Percentiles rank a stretch among this genome's conserved stretches.
Conservation (phyloP, 2,888 invertebrate species). For the Drosophila paracracens region DNA sequence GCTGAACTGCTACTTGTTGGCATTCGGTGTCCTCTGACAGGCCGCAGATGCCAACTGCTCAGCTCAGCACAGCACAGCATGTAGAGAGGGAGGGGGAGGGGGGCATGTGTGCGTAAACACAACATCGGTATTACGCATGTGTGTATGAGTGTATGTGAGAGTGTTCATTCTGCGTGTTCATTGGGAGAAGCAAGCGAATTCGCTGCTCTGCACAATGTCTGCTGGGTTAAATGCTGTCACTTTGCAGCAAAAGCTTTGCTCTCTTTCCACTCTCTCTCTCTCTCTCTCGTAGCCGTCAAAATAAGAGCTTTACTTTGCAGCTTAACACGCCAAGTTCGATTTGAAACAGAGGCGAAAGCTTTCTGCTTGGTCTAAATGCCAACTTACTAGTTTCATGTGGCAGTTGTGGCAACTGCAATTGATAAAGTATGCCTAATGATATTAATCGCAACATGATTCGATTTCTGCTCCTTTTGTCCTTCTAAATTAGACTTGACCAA, state of each 20-base stretch:
- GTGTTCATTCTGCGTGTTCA: constrained; percentile 45
- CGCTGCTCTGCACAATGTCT: constrained; percentile 49
- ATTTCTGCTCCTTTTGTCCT: background rate
- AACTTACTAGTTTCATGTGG: background rate
- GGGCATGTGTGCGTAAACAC: constrained; percentile 23
- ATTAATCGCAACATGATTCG: background rate
- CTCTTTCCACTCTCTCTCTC: background rate
- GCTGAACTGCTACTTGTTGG: constrained; percentile 79
- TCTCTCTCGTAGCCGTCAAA: constrained; percentile 17
- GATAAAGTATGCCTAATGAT: background rate
- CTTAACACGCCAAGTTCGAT: constrained; percentile 3
- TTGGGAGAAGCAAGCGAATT: constrained; percentile 43
- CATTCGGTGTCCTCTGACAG: constrained; percentile 62
- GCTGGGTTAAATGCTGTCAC: constrained; percentile 45
- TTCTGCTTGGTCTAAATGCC: background rate
- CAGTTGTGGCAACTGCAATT: background rate
- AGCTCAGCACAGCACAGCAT: constrained; percentile 14
- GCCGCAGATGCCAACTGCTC: constrained; percentile 58
- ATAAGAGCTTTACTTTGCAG: constrained; percentile 20
- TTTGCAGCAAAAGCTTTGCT: constrained; percentile 54
- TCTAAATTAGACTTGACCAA: background rate
- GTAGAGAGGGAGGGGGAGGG: background rate
- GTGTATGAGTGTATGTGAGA: background rate
- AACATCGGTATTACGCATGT: constrained; percentile 24
- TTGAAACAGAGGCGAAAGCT: constrained; percentile 6